Base-by-base conservation (phyloP, 2,113 vertebrate genomes). In the Arenaria interpres region DNA sequence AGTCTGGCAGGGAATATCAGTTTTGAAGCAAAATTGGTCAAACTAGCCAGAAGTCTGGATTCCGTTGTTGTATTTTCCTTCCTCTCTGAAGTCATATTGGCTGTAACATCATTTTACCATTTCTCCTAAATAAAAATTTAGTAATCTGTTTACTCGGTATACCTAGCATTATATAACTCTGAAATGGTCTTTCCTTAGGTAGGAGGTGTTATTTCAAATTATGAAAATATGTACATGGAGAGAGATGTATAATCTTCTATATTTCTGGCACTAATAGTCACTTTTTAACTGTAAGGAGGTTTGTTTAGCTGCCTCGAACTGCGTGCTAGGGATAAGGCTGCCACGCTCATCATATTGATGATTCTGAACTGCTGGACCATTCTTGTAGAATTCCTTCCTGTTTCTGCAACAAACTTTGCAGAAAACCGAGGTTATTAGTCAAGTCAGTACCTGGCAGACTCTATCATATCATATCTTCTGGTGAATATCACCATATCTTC, bases 31-130 rank as follows among this genome's bases (percentile, higher is more conserved):
- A 84, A 91, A 75, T 14, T 76, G 25, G 48, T 92, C 53, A 63
- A 90, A 77, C n/a, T 73, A 92, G 69, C 66, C 79, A 89, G 90
- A 90, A 84, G 53, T 89, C 83, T 96, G 90, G 76, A 87, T 93
- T 92, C 91, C 51, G 41, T 80, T 95, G 67, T 83, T 93, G 7
- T 51, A 59, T 89, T 96, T 93, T 75, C 57, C 59, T 96, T 89
- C 53, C 69, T 92, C 25, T 92, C 43, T 54, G 32, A 93, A 87
- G 46, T 81, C 53, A 10, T 56, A 8, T 45, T 89, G 74, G 48
- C 89, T 92, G 32, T 76, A 87, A 87, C 25, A 27, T 3, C 1
- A 53, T 88, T 78, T 41, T 68, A 45, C 22, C 66, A 1, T 66
- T 95, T 87, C 17, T 75, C 14, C 48, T 59, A n/a, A 68, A 87